Evolutionary conservation across 2,888 invertebrate species (phyloP), one percentile per base, ranked within the genome.

Genomic region (Bhutanitis thaidina): DNA sequence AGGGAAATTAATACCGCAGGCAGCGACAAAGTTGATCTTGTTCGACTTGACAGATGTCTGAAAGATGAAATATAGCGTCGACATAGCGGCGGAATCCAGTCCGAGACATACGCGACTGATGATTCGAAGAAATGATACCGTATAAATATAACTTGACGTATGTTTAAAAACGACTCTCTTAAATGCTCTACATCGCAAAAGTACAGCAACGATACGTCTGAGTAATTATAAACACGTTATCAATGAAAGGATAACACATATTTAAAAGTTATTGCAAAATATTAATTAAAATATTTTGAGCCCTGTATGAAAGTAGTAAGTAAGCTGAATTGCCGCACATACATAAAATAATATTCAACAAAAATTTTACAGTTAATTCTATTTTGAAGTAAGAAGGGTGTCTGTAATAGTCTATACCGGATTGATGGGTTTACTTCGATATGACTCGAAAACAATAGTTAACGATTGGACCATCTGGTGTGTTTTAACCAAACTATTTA

Each of bases 1-100:
- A 76, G 68, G 76, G 71, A 82, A 82, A 83, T 84, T 85, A 83
- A 81, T 82, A 84, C 71, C 66, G 71, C 73, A 71, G 71, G 71
- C 71, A 67, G 70, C 73, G 72, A 80, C 83, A 78, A 77, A 80
- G 74, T 78, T 74, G 76, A 77, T 79, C 76, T 74, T 71, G 78
- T 79, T 73, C 71, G 63, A 56, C 72, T 67, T 81, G 81, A 84
- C 83, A 83, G 76, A 77, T 77, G 82, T 80, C 78, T 62, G 61
- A 54, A 60, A 77, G 71, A 83, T 82, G 82, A 82, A 83, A 82
- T 75, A 77, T 80, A 66, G 64, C 65, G 69, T 71, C 68, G 68
- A 67, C 67, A 62, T 53, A 59, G 67, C 62, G 61, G 60, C 61
- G 52, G 50, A 51, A 54, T 52, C 55, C 57, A 49, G 55, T 56